These are phyloP conservation scores for Apotomis betuletana DNA, from an alignment of 2,888 invertebrate genomes.

Conservation along the genomic window DNA sequence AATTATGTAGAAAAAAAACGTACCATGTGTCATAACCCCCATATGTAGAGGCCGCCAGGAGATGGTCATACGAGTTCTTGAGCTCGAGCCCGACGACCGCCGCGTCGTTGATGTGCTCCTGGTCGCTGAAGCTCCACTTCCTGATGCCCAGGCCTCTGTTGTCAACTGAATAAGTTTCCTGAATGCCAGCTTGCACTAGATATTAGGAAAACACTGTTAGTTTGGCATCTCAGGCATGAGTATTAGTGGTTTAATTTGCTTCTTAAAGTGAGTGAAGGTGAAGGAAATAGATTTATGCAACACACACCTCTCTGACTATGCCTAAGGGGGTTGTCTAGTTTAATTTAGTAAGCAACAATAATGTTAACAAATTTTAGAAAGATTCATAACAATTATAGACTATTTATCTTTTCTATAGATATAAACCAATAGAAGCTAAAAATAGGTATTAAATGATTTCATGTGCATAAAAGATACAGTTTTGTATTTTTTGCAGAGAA, in stretches of 20 bases:
- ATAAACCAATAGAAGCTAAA: too few relatives aligned
- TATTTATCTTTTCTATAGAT: too few relatives aligned
- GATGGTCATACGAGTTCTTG: constrained; percentile 93
- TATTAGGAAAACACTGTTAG: constrained; percentile 40
- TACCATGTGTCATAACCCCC: constrained; percentile 88
- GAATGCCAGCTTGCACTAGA: constrained; percentile 88
- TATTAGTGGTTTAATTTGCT: not conserved
- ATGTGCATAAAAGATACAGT: too few relatives aligned
- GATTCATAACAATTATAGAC: too few relatives aligned
- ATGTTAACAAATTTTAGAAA: too few relatives aligned
- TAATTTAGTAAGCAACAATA: too few relatives aligned
- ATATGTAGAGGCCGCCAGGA: constrained; percentile 90
- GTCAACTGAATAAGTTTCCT: constrained; percentile 79
- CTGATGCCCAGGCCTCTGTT: constrained; percentile 88
- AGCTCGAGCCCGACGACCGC: constrained; percentile 88
- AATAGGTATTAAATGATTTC: too few relatives aligned
- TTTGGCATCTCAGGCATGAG: not conserved
- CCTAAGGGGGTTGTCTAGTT: too few relatives aligned
- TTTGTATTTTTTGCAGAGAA: too few relatives aligned
- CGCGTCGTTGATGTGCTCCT: constrained; percentile 89
- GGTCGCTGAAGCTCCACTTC: constrained; percentile 94
- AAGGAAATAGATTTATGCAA: too few relatives aligned
- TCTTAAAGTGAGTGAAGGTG: not conserved
- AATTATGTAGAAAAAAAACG: constrained; percentile 20
- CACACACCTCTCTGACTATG: too few relatives aligned